These are phyloP conservation scores for Campylomormyrus numenius DNA, from an alignment of 2,113 vertebrate genomes.

Conservation along the genomic window DNA sequence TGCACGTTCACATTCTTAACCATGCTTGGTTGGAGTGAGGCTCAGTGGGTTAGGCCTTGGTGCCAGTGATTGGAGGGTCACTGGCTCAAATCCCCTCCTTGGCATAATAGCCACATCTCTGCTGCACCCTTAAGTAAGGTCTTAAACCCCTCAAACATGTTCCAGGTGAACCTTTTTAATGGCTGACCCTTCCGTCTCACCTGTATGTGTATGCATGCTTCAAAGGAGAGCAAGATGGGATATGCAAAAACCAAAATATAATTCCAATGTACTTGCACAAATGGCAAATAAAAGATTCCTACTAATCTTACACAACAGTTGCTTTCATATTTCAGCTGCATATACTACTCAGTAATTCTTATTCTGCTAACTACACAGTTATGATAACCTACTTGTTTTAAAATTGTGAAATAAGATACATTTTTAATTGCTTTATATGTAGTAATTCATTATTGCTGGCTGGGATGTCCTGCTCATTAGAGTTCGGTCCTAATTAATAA, in stretches of 20 bases:
- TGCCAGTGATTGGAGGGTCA: neutral
- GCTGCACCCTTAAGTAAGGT: neutral
- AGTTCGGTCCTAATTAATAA: neutral
- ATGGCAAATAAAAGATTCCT: neutral
- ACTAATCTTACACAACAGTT: neutral
- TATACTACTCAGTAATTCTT: neutral
- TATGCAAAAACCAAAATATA: neutral
- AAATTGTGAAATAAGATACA: neutral
- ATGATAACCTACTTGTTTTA: neutral
- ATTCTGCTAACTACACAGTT: neutral
- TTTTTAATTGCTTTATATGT: neutral
- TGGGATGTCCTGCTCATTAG: neutral
- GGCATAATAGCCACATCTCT: neutral
- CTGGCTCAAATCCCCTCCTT: neutral
- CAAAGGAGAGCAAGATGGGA: neutral
- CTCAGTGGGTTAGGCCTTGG: neutral
- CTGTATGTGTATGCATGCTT: neutral
- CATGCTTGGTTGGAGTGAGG: neutral
- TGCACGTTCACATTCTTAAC: neutral
- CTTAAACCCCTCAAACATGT: neutral
- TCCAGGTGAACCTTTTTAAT: neutral
- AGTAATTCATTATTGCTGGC: neutral
- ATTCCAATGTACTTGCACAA: neutral
- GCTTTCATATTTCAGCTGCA: neutral
- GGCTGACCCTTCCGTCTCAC: neutral